Conservation (phyloP, 2,888 invertebrate species). For the Thymelicus lineola region DNA sequence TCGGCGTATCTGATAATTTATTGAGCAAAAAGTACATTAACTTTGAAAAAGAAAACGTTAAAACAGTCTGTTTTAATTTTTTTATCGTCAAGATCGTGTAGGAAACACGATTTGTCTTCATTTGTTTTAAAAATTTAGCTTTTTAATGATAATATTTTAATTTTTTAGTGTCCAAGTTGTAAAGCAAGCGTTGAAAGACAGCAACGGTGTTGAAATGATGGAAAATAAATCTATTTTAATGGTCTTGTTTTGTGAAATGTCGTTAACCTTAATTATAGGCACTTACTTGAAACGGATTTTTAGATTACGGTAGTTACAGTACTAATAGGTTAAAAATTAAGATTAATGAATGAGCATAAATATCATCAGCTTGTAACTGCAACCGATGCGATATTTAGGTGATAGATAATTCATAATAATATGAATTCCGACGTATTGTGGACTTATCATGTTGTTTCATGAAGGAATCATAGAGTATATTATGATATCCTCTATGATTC, state of each 20-base stretch:
- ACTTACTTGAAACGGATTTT: too few species aligned
- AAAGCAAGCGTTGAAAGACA: neutral
- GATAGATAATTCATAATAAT: too few species aligned
- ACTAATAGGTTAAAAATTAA: too few species aligned
- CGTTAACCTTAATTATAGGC: neutral
- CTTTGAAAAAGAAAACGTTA: constrained; percentile 28
- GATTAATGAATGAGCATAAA: too few species aligned
- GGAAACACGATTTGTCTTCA: constrained; percentile 17
- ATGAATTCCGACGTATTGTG: too few species aligned
- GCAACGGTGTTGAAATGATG: neutral
- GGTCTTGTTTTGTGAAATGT: neutral
- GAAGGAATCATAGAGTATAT: too few species aligned
- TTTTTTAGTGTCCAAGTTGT: neutral
- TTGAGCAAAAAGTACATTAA: constrained; percentile 25
- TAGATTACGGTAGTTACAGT: too few species aligned
- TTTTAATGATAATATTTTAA: neutral
- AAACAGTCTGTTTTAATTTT: constrained; percentile 26
- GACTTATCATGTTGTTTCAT: too few species aligned
- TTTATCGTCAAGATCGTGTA: constrained; percentile 21
- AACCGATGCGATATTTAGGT: too few species aligned
- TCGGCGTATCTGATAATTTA: constrained; percentile 22
- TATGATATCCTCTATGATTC: too few species aligned
- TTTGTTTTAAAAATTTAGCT: constrained; percentile 14
- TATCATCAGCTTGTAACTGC: too few species aligned
- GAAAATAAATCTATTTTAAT: neutral